Conservation (phyloP, 2,797 vertebrate species). For the Kryptolebias ocellatus region DNA sequence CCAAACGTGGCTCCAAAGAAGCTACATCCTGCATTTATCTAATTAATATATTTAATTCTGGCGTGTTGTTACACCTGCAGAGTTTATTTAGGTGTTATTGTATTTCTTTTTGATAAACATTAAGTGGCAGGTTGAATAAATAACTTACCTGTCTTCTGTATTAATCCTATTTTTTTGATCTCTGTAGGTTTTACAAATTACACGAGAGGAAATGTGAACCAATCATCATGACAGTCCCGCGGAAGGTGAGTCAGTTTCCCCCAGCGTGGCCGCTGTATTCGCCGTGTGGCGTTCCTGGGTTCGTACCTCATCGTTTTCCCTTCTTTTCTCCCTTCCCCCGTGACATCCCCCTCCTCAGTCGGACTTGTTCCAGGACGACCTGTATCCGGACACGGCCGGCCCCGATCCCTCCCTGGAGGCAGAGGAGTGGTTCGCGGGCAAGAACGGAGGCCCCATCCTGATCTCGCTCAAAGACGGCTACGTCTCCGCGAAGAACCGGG, state of each 20-base stretch:
- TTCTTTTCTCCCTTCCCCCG: not conserved
- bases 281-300: not conserved
- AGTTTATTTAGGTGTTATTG: no score
- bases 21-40: no score
- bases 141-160: no score
- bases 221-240: conserved; percentile 92
- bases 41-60: no score
- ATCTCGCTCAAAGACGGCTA: conserved; percentile 97
- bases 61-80: no score
- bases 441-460: conserved; percentile 91
- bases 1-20: no score
- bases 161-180: conserved; percentile 17
- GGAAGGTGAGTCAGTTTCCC: conserved; percentile 82
- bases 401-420: conserved; percentile 93
- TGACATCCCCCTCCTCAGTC: conserved; percentile 79
- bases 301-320: not conserved
- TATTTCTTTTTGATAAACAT: no score
- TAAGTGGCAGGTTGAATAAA: no score
- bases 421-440: conserved; percentile 95
- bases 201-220: conserved; percentile 93
- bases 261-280: not conserved
- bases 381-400: conserved; percentile 96
- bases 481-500: conserved; percentile 92
- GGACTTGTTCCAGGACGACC: conserved; percentile 97
- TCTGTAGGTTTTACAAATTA: conserved; percentile 91